These are phyloP conservation scores for Sylvia atricapilla DNA, from an alignment of 2,113 vertebrate genomes.

Conservation along the genomic window DNA sequence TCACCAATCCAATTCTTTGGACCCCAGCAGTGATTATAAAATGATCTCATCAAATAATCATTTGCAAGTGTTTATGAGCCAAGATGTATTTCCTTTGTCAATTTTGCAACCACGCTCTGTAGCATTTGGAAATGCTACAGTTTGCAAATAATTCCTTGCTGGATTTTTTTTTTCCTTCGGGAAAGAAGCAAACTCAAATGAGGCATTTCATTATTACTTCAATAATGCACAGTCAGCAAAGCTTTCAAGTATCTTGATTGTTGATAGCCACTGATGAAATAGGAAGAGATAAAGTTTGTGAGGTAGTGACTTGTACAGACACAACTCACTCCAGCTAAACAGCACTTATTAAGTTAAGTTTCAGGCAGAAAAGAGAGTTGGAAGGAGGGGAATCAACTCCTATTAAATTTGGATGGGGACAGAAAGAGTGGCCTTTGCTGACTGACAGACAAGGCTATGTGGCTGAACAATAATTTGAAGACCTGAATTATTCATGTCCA, in stretches of 20 bases:
- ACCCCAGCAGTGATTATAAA: not conserved
- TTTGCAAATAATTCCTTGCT: not conserved
- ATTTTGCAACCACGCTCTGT: not conserved
- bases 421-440: constrained; percentile 19
- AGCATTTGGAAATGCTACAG: not conserved
- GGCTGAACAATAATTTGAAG: constrained; percentile 50
- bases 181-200: not conserved
- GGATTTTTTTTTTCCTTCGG: not conserved
- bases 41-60: not conserved
- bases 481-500: constrained; percentile 54
- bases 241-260: not conserved
- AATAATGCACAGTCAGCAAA: not conserved
- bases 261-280: not conserved
- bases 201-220: not conserved
- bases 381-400: constrained; percentile 1
- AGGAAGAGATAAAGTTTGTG: constrained; percentile 1
- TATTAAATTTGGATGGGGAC: constrained; percentile 22
- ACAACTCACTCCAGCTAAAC: not conserved
- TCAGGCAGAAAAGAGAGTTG: not conserved
- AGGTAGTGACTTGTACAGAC: not conserved
- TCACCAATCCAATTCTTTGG: not conserved
- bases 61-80: not conserved
- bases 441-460: constrained; percentile 50
- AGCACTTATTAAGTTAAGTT: not conserved
- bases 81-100: not conserved